These are phyloP conservation scores for Tragelaphus imberbis DNA, from an alignment of 2,113 vertebrate species.

Conservation along the genomic window DNA sequence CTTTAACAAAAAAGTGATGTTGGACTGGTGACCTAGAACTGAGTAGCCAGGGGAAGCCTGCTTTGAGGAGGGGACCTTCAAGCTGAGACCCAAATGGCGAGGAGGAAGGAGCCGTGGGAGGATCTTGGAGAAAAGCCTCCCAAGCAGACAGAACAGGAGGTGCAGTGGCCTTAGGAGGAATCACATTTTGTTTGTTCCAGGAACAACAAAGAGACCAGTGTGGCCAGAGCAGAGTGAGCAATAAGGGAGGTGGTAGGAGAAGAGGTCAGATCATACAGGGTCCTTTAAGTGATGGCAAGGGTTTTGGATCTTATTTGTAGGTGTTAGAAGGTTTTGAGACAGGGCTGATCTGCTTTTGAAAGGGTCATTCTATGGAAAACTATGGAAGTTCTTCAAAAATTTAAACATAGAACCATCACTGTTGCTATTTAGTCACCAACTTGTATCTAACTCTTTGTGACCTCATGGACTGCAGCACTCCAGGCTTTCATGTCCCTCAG, in stretches of 20 bases:
- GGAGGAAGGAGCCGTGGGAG: not conserved
- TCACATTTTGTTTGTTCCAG: not conserved
- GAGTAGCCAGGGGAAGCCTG: not conserved
- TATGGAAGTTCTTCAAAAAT: not conserved
- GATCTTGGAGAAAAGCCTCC: not conserved
- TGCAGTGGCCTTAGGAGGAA: not conserved
- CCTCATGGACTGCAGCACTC: not conserved
- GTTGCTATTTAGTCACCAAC: not conserved
- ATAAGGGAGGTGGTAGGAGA: not conserved
- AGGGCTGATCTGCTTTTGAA: not conserved
- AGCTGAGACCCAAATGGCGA: not conserved
- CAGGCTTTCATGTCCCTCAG: not conserved
- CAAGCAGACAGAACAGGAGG: not conserved
- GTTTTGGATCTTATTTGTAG: not conserved
- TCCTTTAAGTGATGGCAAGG: not conserved
- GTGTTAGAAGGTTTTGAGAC: not conserved
- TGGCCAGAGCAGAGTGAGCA: not conserved
- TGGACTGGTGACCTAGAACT: too few relatives aligned
- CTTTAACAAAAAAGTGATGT: not conserved
- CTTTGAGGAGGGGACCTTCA: not conserved
- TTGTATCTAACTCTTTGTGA: not conserved
- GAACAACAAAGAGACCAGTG: not conserved
- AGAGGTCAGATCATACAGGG: not conserved
- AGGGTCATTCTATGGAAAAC: not conserved
- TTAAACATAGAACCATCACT: not conserved